These are phyloP conservation scores for Drosophila suzukii DNA, from an alignment of 1,140 invertebrate genomes.

Conservation along the genomic window DNA sequence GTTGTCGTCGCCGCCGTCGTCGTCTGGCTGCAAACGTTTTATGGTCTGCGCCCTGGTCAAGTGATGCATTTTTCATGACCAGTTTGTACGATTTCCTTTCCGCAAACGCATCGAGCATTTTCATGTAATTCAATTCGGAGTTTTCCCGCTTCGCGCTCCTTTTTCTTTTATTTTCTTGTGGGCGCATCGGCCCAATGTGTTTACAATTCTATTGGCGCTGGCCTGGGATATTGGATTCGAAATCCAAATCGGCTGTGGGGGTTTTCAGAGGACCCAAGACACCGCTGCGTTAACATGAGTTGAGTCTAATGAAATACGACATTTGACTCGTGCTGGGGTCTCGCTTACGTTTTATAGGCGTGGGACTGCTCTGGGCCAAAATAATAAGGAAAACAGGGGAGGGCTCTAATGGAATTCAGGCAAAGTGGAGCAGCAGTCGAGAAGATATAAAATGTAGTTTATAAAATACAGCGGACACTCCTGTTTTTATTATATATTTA, in stretches of 20 bases:
- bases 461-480: not conserved
- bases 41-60: conserved; percentile 51
- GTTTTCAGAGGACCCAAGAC: conserved; percentile 27
- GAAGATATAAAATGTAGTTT: not conserved
- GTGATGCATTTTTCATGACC: conserved; percentile 82
- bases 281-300: conserved; percentile 72
- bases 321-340: conserved; percentile 77
- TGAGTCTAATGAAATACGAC: conserved; percentile 78
- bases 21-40: conserved; percentile 67
- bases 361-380: conserved; percentile 74
- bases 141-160: conserved; percentile 23
- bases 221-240: conserved; percentile 21
- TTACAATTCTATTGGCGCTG: conserved; percentile 78
- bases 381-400: conserved; percentile 24
- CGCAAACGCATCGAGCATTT: conserved; percentile 77
- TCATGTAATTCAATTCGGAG: conserved; percentile 78
- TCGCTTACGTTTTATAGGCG: conserved; percentile 68
- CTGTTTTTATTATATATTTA: no score
- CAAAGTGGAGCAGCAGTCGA: conserved; percentile 10
- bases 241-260: conserved; percentile 11
- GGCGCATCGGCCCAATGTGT: conserved; percentile 55
- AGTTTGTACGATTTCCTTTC: conserved; percentile 79
- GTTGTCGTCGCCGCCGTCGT: conserved; percentile 45
- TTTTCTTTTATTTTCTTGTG: conserved; percentile 42
- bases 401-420: conserved; percentile 16